Conservation (phyloP, 2,888 invertebrate genomes). For the Drosophila neutralis region DNA sequence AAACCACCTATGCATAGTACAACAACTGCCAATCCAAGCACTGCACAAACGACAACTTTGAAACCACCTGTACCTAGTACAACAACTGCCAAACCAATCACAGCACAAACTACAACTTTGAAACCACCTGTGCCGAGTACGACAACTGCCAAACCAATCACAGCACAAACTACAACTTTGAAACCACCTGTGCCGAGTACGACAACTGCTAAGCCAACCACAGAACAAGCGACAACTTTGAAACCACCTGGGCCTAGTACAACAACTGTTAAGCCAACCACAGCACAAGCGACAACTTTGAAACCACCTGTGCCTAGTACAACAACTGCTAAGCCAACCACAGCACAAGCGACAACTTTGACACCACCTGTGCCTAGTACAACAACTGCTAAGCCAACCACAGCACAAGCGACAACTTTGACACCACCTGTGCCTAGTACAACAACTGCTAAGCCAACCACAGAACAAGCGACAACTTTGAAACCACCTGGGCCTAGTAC, state of each 20-base stretch:
- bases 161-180: background rate
- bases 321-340: background rate
- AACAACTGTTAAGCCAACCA: background rate
- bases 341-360: background rate
- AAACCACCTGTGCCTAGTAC: background rate
- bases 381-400: conserved; percentile 15
- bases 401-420: conserved; percentile 3
- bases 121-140: background rate
- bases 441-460: background rate
- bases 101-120: background rate
- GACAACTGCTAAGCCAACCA: background rate
- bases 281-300: background rate
- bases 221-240: background rate
- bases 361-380: background rate
- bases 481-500: too few relatives aligned
- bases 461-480: too few relatives aligned
- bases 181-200: too few relatives aligned
- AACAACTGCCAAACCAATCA: background rate
- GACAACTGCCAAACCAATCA: background rate
- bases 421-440: background rate
- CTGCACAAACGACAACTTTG: background rate
- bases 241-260: background rate
- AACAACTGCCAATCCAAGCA: too few relatives aligned
- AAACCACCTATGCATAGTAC: too few relatives aligned
- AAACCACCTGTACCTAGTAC: background rate